Base-by-base conservation (phyloP, 2,113 vertebrate species). In the Machaerirhynchus nigripectus region DNA sequence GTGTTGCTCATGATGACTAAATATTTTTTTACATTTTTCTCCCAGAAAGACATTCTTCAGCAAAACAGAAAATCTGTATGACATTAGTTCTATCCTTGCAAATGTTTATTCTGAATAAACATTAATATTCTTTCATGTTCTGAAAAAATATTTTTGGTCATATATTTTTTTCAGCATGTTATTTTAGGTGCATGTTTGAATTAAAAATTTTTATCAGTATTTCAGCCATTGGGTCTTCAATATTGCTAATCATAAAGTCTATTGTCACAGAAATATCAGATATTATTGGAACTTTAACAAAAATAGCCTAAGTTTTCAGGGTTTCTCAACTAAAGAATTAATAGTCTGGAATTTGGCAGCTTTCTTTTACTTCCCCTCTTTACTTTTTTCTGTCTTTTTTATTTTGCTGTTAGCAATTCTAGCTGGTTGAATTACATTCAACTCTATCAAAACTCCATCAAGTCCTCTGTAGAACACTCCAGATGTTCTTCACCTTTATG, bases 261-360 rank as follows among this genome's bases (percentile, higher is more conserved):
- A 31, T 88, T 89, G 53, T 93, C 87, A 92, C 20, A 84, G 91
- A 96, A 86, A 73, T 70, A 87, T 90, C 70, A 89, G 59, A 71
- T 57, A 21, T 18, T 80, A 35, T 65, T 94, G 61, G 37, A 95
- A 71, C 19, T 89, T 95, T 91, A 95, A 96, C 78, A 94, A 95
- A 96, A 95, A 67, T 80, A 97, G 71, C n/a, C n/a, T n/a, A n/a
- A n/a, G 19, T 93, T 97, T 94, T 91, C 75, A 90, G 56, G 18
- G 26, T 95, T 94, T 96, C 69, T 96, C 61, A 97, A 39, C 42
- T 47, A 39, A 44, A 64, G 67, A 95, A 79, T 74, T 89, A 93
- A 89, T 47, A 92, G 75, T 52, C 33, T 74, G 47, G 23, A 73
- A 91, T 93, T 68, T 42, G 31, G 16, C 68, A 53, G 30, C 7